These are phyloP conservation scores for Thalassaphorura encarpata DNA, from an alignment of 1,140 invertebrate species.

Conservation along the genomic window DNA sequence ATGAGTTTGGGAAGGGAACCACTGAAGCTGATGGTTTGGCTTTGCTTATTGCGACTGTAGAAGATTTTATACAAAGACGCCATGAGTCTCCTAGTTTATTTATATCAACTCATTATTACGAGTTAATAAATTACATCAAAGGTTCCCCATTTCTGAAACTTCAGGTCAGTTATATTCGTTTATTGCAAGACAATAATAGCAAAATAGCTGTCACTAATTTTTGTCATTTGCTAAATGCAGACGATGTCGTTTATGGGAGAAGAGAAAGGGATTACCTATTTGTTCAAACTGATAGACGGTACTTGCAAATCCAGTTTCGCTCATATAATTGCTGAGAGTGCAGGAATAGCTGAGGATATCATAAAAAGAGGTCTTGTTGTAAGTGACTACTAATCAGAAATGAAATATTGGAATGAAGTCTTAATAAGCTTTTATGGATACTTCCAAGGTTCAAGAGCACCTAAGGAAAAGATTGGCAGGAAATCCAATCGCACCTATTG, in stretches of 20 bases:
- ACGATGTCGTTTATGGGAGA: slow-evolving; percentile 47
- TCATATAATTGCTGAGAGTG: slow-evolving; percentile 41
- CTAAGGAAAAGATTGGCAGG: no score
- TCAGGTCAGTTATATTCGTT: slow-evolving; percentile 40
- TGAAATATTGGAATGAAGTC: no score
- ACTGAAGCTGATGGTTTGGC: slow-evolving; percentile 60
- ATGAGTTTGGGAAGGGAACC: slow-evolving; percentile 88
- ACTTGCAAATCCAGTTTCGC: slow-evolving; percentile 47
- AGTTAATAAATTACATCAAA: slow-evolving; percentile 47
- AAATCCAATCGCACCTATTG: no score
- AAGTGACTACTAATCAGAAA: no score
- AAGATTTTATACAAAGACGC: slow-evolving; percentile 49
- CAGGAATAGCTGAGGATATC: slow-evolving; percentile 39
- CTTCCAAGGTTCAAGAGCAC: no score
- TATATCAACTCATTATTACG: slow-evolving; percentile 64
- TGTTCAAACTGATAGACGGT: slow-evolving; percentile 50
- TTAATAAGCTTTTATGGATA: no score
- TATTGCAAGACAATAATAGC: no score
- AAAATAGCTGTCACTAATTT: slow-evolving; percentile 2
- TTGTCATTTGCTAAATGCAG: slow-evolving; percentile 36
- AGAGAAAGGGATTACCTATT: slow-evolving; percentile 47
- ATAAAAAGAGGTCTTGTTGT: slow-evolving; percentile 39
- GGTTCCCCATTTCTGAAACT: slow-evolving; percentile 40
- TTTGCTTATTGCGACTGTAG: slow-evolving; percentile 54
- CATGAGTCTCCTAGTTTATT: slow-evolving; percentile 59